Percentiles rank a stretch among this genome's conserved stretches.
Evolutionary conservation across 2,888 invertebrate species (phyloP).

Genomic region (Rhingia rostrata): DNA sequence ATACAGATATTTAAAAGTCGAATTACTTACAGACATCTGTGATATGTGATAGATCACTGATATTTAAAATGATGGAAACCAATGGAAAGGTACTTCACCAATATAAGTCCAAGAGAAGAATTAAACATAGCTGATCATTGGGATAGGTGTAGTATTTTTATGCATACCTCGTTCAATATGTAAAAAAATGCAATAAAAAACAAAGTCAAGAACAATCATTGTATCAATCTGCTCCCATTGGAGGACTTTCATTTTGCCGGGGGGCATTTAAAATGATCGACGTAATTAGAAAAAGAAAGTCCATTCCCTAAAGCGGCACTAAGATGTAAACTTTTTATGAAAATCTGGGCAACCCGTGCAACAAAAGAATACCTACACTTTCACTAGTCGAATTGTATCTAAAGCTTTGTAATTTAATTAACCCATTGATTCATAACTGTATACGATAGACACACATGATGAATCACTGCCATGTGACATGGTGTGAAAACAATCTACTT

Average conservation of each 20-base stretch:
- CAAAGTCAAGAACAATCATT: no score
- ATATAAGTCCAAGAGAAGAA: no score
- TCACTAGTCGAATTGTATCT: conserved; percentile 24
- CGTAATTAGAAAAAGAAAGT: conserved; percentile 18
- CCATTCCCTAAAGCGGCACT: background rate
- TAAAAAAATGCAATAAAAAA: no score
- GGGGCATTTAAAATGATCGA: background rate
- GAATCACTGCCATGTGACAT: background rate
- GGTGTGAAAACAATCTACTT: conserved; percentile 31
- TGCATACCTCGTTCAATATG: no score
- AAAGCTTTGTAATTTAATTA: conserved; percentile 4
- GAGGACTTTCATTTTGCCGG: background rate
- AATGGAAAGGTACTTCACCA: no score
- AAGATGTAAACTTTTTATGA: background rate
- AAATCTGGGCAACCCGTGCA: background rate
- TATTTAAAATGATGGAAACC: no score
- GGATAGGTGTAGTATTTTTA: no score
- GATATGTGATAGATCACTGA: no score
- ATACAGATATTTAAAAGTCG: no score
- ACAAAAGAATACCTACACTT: conserved; percentile 37
- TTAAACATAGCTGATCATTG: no score
- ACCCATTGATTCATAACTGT: conserved; percentile 1
- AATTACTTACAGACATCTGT: no score
- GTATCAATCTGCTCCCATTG: background rate
- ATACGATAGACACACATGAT: conserved; percentile 1